Conservation (phyloP, 2,797 vertebrate genomes). For the Chiroxiphia lanceolata region DNA sequence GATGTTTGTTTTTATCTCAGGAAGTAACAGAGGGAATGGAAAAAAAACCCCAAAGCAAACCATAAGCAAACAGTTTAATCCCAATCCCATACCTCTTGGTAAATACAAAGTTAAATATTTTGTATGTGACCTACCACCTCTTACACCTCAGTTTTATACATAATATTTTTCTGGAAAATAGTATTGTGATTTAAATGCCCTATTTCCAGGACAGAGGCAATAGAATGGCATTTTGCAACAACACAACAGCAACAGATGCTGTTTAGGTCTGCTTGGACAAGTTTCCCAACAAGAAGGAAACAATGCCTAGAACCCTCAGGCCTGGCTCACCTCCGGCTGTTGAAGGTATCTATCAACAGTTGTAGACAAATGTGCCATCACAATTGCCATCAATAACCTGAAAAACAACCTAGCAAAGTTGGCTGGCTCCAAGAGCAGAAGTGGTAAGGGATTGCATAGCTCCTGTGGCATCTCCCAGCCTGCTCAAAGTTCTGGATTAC, state of each 20-base stretch:
- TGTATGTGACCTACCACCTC: not conserved
- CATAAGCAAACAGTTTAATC: not conserved
- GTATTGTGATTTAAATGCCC: not conserved
- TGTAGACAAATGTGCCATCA: fast-evolving
- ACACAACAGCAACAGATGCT: fast-evolving
- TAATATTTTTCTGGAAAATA: not conserved
- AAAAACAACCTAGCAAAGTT: not conserved
- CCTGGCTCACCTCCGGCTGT: not conserved
- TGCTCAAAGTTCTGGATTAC: fast-evolving
- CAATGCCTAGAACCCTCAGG: not conserved
- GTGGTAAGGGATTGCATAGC: not conserved
- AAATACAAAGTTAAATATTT: not conserved
- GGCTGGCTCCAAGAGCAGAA: not conserved
- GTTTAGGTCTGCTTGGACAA: not conserved
- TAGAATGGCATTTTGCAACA: fast-evolving
- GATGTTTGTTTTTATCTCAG: not conserved
- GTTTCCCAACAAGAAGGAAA: not conserved
- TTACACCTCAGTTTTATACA: not conserved
- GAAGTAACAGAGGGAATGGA: no score
- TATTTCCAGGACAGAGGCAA: not conserved
- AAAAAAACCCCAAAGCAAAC: not conserved
- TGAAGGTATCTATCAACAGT: not conserved
- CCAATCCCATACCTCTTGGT: fast-evolving
- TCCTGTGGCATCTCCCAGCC: no score
- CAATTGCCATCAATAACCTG: fast-evolving